phyloP scores from a whole-genome alignment of 2,113 vertebrate species.

The Phalacrocorax carbo region DNA sequence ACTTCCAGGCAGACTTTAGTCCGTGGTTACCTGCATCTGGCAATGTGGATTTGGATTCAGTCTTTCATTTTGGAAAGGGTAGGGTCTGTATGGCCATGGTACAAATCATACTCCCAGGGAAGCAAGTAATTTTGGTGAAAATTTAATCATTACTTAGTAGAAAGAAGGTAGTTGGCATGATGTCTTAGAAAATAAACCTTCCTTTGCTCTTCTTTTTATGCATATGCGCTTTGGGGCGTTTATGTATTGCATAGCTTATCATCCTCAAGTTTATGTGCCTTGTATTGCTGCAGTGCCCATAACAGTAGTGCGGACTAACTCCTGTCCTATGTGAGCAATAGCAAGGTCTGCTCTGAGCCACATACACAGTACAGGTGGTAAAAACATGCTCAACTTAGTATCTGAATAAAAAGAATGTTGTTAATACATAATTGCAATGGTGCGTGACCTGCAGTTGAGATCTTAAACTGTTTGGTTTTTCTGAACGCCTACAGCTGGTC shows the following conservation, averaged over 20 bases:
- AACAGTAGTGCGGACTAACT: fast-evolving
- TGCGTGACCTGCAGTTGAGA: not conserved
- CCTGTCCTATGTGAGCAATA: not conserved
- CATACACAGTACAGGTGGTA: not conserved
- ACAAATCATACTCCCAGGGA: not conserved
- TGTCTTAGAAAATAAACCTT: not conserved
- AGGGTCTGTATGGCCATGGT: not conserved
- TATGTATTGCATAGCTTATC: not conserved
- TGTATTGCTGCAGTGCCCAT: not conserved
- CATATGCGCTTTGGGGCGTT: fast-evolving
- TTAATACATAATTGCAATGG: not conserved
- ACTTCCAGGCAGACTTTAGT: not conserved
- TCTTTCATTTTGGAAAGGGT: not conserved
- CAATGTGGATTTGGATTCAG: not conserved
- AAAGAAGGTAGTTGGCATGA: not conserved
- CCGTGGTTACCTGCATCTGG: not conserved
- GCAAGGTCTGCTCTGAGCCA: not conserved
- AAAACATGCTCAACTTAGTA: not conserved
- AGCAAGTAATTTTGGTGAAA: not conserved
- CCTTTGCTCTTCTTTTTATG: not conserved
- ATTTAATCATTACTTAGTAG: not conserved
- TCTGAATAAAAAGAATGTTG: not conserved
- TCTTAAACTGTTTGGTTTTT: not conserved
- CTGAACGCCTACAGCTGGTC: not conserved
- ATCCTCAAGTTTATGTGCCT: not conserved